Evolutionary conservation across 2,888 invertebrate species (phyloP), one percentile per base, ranked within the genome.

Genomic region (Tetragnatha montana): DNA sequence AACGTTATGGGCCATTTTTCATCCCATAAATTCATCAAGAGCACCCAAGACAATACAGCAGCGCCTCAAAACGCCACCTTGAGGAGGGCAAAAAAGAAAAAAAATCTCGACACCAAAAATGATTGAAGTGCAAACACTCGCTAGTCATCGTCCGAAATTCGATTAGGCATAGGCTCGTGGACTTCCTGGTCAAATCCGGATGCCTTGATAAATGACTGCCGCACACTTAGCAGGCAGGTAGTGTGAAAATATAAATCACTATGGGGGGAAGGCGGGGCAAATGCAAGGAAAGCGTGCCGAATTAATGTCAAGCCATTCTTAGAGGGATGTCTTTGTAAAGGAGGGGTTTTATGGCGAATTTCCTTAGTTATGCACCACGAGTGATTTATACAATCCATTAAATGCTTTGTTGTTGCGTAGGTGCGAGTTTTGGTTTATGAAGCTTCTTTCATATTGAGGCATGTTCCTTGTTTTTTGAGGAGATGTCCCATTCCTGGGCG

Each of bases 191-290:
- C 8, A 82, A 74, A 60, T 74, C 82, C 80, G 69, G 87, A 87
- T 80, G 68, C 21, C 75, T 73, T 87, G 87, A 87, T 81, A 81
- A 87, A 87, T 81, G 87, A 74, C 75, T 19, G 21, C 17, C 51
- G 68, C 68, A 74, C 81, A 75, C 87, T 87, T 81, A 75, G 69
- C 81, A 73, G 87, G 81, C 81, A 75, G 87, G 85, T 73, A 74
- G 80, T 51, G 74, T 35, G 60, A 87, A 86, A 87, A 87, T 81
- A 87, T 87, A 87, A 87, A 87, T 87, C 87, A 87, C 81, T 19
- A 47, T n/a, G 70, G 70, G 8, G 21, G 10, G 81, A n/a, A 87
- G 80, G 85, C 85, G 85, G 49, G 78, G 70, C 79, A 51, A 73
- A 47, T 70, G 76, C 14, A 50, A 70, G 68, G 74, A 70, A 22